Base-by-base conservation (phyloP, 2,797 vertebrate genomes). In the Knipowitschia caucasica region DNA sequence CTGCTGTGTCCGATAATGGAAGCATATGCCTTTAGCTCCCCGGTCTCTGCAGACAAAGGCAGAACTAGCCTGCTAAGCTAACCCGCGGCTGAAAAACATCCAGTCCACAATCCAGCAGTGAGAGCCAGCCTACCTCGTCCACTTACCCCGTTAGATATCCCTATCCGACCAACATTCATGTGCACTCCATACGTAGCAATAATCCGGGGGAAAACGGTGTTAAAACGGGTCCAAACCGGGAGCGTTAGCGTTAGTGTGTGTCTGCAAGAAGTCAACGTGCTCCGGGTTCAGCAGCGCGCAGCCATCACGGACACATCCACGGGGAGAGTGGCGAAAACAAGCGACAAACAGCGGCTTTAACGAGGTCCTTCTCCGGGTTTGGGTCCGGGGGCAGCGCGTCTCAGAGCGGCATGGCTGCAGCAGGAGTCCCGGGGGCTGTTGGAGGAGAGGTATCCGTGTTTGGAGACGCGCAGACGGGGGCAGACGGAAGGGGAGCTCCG, bases 31-130 rank as follows among this genome's bases (percentile, higher is more conserved):
- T n/a, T 43, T 69, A 75, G 75, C 76, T 70, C 63, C 57, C 71
- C 73, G 57, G 75, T 84, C 67, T 75, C 77, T 57, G 45, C 71
- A 86, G 82, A 86, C 84, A 86, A 86, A 86, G 84, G 64, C 81
- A 46, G 65, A 69, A 67, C 64, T 86, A 86, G 77, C 78, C 72
- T 50, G 62, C 67, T 52, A 62, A 70, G 84, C 84, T 83, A 83
- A 79, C 78, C 69, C 75, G 71, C 72, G 67, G 71, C 75, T 59
- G 27, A 50, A 15, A 45, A 30, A 54, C 63, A 30, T 39, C 36
- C 20, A 34, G 11, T 44, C 31, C 26, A 1, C 45, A 69, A 38
- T 40, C 49, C 38, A 24, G 12, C 31, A 3, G 34, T 3, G 27
- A 3, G 14, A 23, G 14, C 38, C 0, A 7, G 18, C 20, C 1